Percentiles rank a stretch among this genome's conserved stretches.
Evolutionary conservation across 2,113 vertebrate genomes (phyloP).

Genomic region (Nipponia nippon): DNA sequence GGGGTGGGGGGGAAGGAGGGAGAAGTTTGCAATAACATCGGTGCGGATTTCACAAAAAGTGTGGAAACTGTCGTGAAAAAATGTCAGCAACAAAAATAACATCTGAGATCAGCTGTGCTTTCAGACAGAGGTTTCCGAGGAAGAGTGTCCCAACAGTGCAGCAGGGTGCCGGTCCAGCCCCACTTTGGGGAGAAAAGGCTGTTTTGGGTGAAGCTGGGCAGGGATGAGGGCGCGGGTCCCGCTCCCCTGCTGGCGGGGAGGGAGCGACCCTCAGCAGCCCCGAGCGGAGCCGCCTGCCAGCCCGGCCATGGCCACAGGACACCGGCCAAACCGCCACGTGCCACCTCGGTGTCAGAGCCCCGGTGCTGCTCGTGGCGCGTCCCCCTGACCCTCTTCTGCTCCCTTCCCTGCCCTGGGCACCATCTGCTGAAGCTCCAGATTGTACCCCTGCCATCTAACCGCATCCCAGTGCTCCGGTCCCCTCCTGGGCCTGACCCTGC

Average conservation of each 20-base stretch:
- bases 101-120: background rate
- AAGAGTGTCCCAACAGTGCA: fast-evolving
- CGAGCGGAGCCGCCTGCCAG: background rate
- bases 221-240: background rate
- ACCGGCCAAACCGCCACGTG: background rate
- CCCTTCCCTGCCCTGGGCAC: background rate
- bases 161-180: background rate
- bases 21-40: background rate
- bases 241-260: background rate
- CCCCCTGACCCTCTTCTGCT: background rate
- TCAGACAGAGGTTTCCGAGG: background rate
- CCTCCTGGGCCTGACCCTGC: background rate
- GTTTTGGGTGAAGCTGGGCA: background rate
- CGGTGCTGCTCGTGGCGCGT: no score
- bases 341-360: background rate
- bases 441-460: fast-evolving
- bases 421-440: background rate
- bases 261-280: background rate
- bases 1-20: background rate
- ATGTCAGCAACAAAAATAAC: background rate
- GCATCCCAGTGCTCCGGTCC: fast-evolving
- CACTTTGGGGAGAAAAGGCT: background rate
- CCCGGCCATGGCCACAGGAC: background rate
- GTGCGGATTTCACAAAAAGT: background rate
- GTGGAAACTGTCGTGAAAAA: background rate